phyloP scores from a whole-genome alignment of 2,113 vertebrate genomes.

The Phrynosoma blainvillii region DNA sequence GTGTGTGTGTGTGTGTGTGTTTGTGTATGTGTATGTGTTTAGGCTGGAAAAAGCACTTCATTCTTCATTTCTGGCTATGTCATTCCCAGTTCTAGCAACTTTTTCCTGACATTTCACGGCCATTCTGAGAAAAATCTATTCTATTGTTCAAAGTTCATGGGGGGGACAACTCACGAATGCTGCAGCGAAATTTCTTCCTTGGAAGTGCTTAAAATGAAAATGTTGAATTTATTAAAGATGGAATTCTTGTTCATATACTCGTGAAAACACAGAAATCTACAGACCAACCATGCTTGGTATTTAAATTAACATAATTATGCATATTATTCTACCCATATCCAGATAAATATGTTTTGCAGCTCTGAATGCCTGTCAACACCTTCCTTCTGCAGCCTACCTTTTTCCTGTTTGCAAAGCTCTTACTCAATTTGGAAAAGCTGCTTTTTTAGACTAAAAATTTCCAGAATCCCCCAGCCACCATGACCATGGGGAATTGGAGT shows the following conservation, averaged over 20 bases:
- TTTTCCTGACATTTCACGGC: not conserved
- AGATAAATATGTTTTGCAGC: not conserved
- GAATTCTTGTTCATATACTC: not conserved
- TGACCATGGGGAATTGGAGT: no score
- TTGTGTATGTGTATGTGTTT: no score
- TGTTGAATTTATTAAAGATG: not conserved
- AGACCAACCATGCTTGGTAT: not conserved
- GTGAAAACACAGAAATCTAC: not conserved
- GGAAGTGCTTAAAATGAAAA: not conserved
- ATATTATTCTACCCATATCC: not conserved
- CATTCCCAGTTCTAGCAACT: conserved; percentile 29
- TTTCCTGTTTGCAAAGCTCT: not conserved
- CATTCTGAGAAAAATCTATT: not conserved
- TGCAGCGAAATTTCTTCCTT: not conserved
- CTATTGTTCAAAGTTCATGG: conserved; percentile 21
- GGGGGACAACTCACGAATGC: not conserved
- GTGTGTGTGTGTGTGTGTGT: no score
- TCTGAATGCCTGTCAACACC: not conserved
- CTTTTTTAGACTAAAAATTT: no score
- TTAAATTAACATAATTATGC: not conserved
- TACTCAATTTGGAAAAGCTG: no score
- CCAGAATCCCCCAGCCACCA: no score
- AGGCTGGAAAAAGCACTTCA: no score
- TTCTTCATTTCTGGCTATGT: conserved; percentile 29
- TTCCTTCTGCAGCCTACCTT: not conserved